Percentiles rank a stretch among this genome's conserved stretches.
phyloP scores from a whole-genome alignment of 2,888 invertebrate genomes.

The Drosophila histrio region DNA sequence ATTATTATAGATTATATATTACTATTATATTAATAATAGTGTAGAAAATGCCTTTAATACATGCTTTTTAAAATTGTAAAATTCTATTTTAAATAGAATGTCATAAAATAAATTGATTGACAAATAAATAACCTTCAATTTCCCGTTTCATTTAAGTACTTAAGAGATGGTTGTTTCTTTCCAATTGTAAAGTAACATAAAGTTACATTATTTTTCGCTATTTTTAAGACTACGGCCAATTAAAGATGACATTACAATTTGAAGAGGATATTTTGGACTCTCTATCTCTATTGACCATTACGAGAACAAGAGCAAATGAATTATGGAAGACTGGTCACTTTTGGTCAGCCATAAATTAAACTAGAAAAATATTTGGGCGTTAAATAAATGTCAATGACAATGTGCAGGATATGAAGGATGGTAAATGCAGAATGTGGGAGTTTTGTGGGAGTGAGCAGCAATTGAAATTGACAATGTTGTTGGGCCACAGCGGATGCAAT shows the following conservation, averaged over 20 bases:
- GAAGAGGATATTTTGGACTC: background rate
- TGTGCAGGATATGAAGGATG: slow-evolving; percentile 34
- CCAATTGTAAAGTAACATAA: background rate
- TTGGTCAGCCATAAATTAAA: slow-evolving; percentile 64
- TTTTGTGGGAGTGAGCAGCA: slow-evolving; percentile 45
- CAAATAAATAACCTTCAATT: no score
- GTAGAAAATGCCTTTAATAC: no score
- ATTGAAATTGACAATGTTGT: slow-evolving; percentile 71
- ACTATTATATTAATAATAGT: no score
- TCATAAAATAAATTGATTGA: no score
- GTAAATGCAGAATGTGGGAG: slow-evolving; percentile 27
- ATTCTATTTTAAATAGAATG: no score
- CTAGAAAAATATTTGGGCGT: slow-evolving; percentile 59
- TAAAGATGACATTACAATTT: background rate
- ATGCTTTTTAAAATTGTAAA: no score
- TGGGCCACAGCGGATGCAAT: slow-evolving; percentile 79
- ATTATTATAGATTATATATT: no score
- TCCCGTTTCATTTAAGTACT: no score
- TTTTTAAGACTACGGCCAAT: background rate
- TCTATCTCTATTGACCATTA: background rate
- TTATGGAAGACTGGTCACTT: slow-evolving; percentile 26
- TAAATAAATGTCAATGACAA: slow-evolving; percentile 54
- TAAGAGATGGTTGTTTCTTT: no score
- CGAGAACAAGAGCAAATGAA: background rate
- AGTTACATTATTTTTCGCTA: background rate